Evolutionary conservation across 2,797 vertebrate species (phyloP).

Genomic region (Astyanax mexicanus): DNA sequence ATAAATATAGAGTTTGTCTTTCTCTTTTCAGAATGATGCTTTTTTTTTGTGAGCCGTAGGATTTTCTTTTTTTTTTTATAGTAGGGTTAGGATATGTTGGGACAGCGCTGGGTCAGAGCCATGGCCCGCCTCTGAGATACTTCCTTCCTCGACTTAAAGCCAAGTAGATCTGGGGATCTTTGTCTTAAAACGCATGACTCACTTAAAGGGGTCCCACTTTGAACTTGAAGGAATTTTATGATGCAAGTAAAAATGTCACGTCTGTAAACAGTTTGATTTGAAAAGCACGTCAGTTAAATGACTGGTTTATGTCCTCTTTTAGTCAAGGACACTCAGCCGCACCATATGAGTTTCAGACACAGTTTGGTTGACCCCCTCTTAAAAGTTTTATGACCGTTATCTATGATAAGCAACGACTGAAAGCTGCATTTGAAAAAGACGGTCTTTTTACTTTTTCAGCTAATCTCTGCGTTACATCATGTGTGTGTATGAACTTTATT

Average conservation of each 20-base stretch:
- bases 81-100: conserved; percentile 46
- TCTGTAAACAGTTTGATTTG: conserved; percentile 65
- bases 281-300: conserved; percentile 59
- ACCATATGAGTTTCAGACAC: conserved; percentile 59
- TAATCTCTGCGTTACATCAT: conserved; percentile 13
- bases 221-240: conserved; percentile 68
- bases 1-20: no score
- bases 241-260: conserved; percentile 64
- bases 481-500: conserved; percentile 7
- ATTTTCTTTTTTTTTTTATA: not conserved
- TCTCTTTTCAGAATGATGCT: no score
- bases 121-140: conserved; percentile 66
- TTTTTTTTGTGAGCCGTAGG: not conserved
- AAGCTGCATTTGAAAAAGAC: conserved; percentile 47
- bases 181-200: conserved; percentile 59
- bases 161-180: conserved; percentile 56
- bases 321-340: conserved; percentile 53
- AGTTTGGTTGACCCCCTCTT: conserved; percentile 58
- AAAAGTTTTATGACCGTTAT: conserved; percentile 58
- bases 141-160: conserved; percentile 63
- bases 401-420: conserved; percentile 59
- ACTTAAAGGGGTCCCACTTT: conserved; percentile 61
- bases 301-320: conserved; percentile 59
- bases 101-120: conserved; percentile 62
- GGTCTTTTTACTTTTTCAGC: conserved; percentile 1